Conservation (phyloP, 1,140 invertebrate species). For the Drosophila repleta region DNA sequence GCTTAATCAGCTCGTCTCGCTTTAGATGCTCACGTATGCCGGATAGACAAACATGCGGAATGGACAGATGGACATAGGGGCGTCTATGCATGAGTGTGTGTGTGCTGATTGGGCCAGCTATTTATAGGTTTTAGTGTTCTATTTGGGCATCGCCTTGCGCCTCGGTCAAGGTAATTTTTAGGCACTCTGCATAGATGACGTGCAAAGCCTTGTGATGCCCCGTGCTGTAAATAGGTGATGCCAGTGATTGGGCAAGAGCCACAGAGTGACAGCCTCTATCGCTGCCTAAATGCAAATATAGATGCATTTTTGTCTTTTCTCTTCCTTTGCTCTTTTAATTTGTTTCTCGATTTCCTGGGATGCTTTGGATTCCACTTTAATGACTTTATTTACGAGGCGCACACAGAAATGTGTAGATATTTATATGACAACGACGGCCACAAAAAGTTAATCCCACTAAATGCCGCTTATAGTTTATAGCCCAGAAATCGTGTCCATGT, state of each 20-base stretch:
- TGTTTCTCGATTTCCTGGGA: conserved; percentile 49
- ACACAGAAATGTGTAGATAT: conserved; percentile 55
- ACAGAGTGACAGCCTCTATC: conserved; percentile 25
- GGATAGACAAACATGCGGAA: conserved; percentile 11
- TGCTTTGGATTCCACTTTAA: conserved; percentile 70
- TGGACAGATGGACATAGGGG: conserved; percentile 21
- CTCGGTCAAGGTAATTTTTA: conserved; percentile 74
- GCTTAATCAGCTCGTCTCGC: conserved; percentile 68
- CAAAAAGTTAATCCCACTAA: conserved; percentile 81
- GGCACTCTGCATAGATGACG: conserved; percentile 48
- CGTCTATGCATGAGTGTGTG: background rate
- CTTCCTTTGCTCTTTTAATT: conserved; percentile 18
- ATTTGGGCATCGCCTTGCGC: conserved; percentile 43
- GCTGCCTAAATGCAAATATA: conserved; percentile 26
- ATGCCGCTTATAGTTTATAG: conserved; percentile 80
- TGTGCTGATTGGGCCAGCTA: conserved; percentile 42
- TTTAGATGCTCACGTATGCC: conserved; percentile 58
- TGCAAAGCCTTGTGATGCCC: conserved; percentile 23
- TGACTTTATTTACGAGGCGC: conserved; percentile 77
- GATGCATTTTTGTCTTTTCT: conserved; percentile 9
- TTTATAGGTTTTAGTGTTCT: conserved; percentile 55
- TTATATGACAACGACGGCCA: conserved; percentile 68
- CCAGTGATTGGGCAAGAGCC: conserved; percentile 28
- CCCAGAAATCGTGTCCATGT: conserved; percentile 39
- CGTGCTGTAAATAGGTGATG: conserved; percentile 40